Base-by-base conservation (phyloP, 2,113 vertebrate species). In the Burhinus bistriatus region DNA sequence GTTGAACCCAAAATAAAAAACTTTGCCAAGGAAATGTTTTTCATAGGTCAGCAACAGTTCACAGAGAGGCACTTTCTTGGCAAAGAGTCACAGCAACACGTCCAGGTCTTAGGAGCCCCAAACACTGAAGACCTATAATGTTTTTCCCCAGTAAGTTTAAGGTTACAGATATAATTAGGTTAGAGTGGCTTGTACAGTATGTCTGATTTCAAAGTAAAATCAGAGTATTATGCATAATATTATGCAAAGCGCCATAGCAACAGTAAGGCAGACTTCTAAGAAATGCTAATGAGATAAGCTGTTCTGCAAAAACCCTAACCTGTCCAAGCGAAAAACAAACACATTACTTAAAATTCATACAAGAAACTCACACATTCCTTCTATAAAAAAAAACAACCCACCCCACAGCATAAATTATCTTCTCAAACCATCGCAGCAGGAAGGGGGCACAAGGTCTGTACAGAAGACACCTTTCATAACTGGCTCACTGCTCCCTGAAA, bases 181-280 rank as follows among this genome's bases (percentile, higher is more conserved):
- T 55, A 49, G 91, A 85, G 77, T 44, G 93, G 89, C 95, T 95
- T 3, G 62, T 95, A 96, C 86, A 91, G 94, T 84, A 73, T 71
- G 78, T 89, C 90, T 89, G 77, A 94, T 93, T 98, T 92, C 97
- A 97, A 98, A 97, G 91, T 95, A 51, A 91, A 95, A 98, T 96
- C 87, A 73, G 57, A 93, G 52, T 40, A 27, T 94, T 97, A 71
- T 95, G 76, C 96, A 64, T 85, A 95, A 97, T 52, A 79, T 68
- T 94, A 89, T 96, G 90, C 91, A 95, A 96, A 97, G 58, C 29
- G 6, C 93, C 96, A 98, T 83, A 92, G 91, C 94, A 97, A 96
- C 79, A 75, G 91, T 47, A 40, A 97, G 96, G 72, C 69, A 90
- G 59, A 58, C 96, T 96, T 97, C 89, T 93, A 95, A 97, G 95